Evolutionary conservation across 2,797 vertebrate genomes (phyloP).

Genomic region (Sphenodon punctatus): DNA sequence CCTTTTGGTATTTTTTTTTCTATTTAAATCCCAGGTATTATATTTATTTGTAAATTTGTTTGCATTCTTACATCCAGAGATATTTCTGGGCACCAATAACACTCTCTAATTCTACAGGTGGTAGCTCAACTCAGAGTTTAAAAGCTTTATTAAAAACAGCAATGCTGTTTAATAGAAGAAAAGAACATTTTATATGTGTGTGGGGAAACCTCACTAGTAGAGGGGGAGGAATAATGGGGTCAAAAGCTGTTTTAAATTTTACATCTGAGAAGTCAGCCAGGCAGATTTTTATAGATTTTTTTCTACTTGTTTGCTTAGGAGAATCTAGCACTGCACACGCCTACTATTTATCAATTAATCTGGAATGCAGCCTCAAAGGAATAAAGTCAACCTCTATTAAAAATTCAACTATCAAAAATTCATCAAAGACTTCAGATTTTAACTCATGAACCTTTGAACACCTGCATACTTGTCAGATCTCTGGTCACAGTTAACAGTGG

Average conservation of each 20-base stretch:
- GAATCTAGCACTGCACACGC: constrained; percentile 70
- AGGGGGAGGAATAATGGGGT: not conserved
- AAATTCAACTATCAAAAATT: constrained; percentile 85
- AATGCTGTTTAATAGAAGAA: not conserved
- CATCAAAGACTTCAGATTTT: constrained; percentile 83
- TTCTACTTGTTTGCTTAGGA: constrained; percentile 79
- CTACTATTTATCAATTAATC: constrained; percentile 85
- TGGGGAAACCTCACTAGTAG: constrained; percentile 10
- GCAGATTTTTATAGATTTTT: constrained; percentile 76
- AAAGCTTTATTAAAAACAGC: constrained; percentile 10
- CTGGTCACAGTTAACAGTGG: constrained; percentile 70
- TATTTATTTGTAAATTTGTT: not conserved
- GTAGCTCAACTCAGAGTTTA: constrained; percentile 5
- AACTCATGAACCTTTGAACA: constrained; percentile 81
- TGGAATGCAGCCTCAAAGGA: constrained; percentile 77
- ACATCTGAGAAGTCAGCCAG: constrained; percentile 67
- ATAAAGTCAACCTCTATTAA: constrained; percentile 78
- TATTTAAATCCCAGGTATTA: not conserved
- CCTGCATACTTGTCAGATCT: constrained; percentile 76
- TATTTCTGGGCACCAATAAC: no score
- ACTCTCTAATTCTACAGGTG: no score
- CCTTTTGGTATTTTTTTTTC: not conserved
- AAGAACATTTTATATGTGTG: not conserved
- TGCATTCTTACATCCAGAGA: not conserved
- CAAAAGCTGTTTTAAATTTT: constrained; percentile 65